These are phyloP conservation scores for Sander lucioperca DNA, from an alignment of 2,113 vertebrate genomes.

Conservation along the genomic window DNA sequence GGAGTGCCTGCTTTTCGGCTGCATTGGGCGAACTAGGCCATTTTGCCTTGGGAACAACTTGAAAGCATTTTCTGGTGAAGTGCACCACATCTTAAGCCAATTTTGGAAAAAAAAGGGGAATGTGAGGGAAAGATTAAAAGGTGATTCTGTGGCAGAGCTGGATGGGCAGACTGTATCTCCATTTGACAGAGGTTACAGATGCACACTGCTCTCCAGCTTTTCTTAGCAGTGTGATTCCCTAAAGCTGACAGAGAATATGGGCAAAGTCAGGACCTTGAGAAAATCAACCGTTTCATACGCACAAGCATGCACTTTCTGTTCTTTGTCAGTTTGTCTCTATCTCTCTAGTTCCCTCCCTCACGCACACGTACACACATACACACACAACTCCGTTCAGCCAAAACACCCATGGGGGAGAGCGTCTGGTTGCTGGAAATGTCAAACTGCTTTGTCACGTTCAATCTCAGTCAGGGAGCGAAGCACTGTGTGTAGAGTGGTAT, in stretches of 20 bases:
- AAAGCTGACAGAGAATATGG: constrained; percentile 63
- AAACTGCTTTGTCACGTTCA: constrained; percentile 85
- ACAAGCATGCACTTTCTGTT: constrained; percentile 61
- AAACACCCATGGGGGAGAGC: constrained; percentile 76
- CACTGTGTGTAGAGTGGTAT: constrained; percentile 48
- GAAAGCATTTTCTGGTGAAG: constrained; percentile 48
- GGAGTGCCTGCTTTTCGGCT: constrained; percentile 38
- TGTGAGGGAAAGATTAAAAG: constrained; percentile 33
- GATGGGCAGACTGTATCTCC: constrained; percentile 20
- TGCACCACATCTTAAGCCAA: background rate
- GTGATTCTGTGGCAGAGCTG: constrained; percentile 27
- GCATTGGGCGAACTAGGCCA: constrained; percentile 51
- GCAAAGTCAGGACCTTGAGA: constrained; percentile 71
- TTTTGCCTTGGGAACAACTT: constrained; percentile 27
- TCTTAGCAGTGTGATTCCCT: constrained; percentile 37
- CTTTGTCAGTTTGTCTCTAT: constrained; percentile 58
- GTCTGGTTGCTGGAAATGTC: constrained; percentile 85
- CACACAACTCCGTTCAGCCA: constrained; percentile 63
- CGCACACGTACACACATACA: constrained; percentile 19
- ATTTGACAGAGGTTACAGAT: constrained; percentile 47
- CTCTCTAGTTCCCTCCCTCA: constrained; percentile 4
- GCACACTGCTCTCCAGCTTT: constrained; percentile 38
- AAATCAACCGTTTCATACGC: constrained; percentile 67
- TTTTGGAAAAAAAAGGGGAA: background rate
- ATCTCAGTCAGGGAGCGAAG: constrained; percentile 75